Evolutionary conservation across 2,113 vertebrate genomes (phyloP), one percentile per base, ranked within the genome.

Genomic region (Xyrauchen texanus): DNA sequence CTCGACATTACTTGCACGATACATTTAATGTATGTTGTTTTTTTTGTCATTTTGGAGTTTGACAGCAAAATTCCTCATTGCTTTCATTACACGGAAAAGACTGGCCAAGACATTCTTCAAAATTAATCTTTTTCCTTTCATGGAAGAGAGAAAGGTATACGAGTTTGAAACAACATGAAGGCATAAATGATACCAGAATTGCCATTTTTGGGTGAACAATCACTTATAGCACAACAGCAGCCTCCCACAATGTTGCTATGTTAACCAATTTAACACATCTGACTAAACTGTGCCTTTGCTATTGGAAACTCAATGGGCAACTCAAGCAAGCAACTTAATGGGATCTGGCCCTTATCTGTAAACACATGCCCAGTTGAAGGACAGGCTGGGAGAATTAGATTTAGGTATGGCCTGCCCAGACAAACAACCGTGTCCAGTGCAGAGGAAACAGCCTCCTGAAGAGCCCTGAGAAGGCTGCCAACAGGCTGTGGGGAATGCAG

Each of bases 391-490:
- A 68, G 57, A 70, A 68, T 75, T 58, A 66, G 68, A 21, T 61
- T 79, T 74, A 75, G 79, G 78, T 53, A 57, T 34, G 21, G 21
- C 21, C 21, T 34, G 60, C 15, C 42, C 55, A 63, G 58, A 58
- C 70, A 75, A 60, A 68, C 57, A 61, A 42, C 64, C 66, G 4
- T 65, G n/a, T 63, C 73, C 80, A 81, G 16, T 55, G 34, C 80
- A 16, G 13, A 11, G 58, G 60, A 77, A 55, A 76, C 49, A 9
- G 68, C 16, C 12, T 74, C 65, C 15, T 53, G 16, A 68, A 61
- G 44, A 68, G 45, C 45, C 42, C 51, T 34, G 21, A 34, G 21
- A 34, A 34, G 21, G 21, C 21, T 62, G 34, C 42, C 34, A 76
- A 60, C 10, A 64, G n/a, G 51, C 34, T 47, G 16, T 3, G 5